phyloP scores from a whole-genome alignment of 1,140 invertebrate genomes.

The Apis laboriosa region DNA sequence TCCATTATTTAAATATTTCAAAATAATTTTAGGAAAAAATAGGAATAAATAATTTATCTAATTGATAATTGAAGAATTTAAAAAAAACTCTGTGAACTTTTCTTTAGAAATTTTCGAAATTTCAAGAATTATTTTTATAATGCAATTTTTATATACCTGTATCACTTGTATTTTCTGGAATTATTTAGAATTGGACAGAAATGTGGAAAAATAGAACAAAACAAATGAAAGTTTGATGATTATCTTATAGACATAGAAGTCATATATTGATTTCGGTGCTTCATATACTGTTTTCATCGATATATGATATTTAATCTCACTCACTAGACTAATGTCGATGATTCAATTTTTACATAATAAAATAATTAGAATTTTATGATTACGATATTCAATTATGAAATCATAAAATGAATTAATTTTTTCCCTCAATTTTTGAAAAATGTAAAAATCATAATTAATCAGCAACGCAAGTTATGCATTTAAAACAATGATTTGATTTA shows the following conservation, averaged over 20 bases:
- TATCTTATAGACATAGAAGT: neutral
- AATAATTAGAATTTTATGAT: neutral
- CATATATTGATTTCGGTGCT: neutral
- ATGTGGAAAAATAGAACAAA: neutral
- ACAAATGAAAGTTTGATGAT: constrained; percentile 35
- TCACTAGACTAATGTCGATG: no score
- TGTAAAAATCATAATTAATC: neutral
- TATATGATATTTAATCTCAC: neutral
- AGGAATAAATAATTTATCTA: neutral
- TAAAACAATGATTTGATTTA: neutral
- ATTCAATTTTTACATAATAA: neutral
- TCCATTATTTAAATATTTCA: neutral
- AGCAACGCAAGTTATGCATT: neutral
- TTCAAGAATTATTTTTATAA: neutral
- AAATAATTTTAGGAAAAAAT: neutral
- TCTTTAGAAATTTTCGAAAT: neutral
- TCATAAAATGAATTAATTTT: neutral
- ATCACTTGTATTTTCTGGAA: neutral
- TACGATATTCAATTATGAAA: neutral
- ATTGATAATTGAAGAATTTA: neutral
- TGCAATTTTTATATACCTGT: neutral
- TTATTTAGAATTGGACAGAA: neutral
- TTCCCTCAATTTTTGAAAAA: no score
- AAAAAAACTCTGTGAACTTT: neutral
- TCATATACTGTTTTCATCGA: no score